Percentiles rank a stretch among this genome's conserved stretches.
Evolutionary conservation across 2,888 invertebrate genomes (phyloP).

Genomic region (Graphium colonna): DNA sequence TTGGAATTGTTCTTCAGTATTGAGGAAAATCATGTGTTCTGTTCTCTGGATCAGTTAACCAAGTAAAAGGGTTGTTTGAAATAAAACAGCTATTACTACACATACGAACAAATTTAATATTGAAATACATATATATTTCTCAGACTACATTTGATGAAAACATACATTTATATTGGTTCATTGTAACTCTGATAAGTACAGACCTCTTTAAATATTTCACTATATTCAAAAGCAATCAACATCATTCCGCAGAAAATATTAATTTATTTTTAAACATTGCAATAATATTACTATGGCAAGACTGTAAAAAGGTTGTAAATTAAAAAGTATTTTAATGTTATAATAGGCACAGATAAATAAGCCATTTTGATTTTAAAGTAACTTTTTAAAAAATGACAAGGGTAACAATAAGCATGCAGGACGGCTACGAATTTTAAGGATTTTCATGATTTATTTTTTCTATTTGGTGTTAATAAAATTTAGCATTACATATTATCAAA

Average conservation of each 20-base stretch:
- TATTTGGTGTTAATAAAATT: neutral
- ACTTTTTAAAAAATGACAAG: no score
- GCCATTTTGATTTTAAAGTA: no score
- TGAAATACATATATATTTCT: slow-evolving; percentile 54
- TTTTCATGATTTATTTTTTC: neutral
- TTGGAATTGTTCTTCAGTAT: no score
- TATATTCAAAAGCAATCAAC: slow-evolving; percentile 3
- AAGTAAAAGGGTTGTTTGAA: slow-evolving; percentile 24
- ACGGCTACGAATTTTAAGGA: neutral
- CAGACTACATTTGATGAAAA: slow-evolving; percentile 42
- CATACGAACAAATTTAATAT: slow-evolving; percentile 65
- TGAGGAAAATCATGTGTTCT: no score
- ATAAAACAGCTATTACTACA: slow-evolving; percentile 60
- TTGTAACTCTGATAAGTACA: slow-evolving; percentile 9
- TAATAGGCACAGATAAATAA: no score
- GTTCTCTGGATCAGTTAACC: no score
- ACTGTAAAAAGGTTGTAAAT: no score
- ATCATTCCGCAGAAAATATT: neutral
- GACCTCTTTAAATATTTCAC: neutral
- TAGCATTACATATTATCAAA: neutral
- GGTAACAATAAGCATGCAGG: no score
- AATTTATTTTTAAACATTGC: neutral
- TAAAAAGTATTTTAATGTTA: no score
- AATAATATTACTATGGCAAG: no score
- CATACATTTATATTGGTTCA: slow-evolving; percentile 35